Percentiles rank a stretch among this genome's conserved stretches.
These are phyloP conservation scores for Acrocephalus arundinaceus DNA, from an alignment of 2,113 vertebrate species.

Conservation along the genomic window DNA sequence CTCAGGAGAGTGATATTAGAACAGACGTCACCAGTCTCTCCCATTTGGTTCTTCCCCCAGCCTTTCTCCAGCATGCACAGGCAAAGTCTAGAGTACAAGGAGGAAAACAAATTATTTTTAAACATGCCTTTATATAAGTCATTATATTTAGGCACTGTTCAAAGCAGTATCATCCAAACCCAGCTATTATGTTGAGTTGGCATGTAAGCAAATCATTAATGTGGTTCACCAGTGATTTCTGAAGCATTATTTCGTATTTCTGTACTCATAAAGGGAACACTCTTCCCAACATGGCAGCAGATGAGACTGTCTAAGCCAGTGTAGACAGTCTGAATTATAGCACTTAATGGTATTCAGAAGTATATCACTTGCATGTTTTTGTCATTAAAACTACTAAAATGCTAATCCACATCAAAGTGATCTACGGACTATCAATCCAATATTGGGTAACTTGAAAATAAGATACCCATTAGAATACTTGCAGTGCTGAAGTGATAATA, in stretches of 20 bases:
- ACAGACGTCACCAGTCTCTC: background rate
- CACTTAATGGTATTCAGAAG: background rate
- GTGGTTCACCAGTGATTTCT: conserved; percentile 58
- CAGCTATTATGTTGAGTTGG: conserved; percentile 43
- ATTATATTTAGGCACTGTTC: conserved; percentile 44
- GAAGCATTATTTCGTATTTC: conserved; percentile 45
- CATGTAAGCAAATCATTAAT: conserved; percentile 45
- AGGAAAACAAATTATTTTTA: conserved; percentile 47
- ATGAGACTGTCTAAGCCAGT: conserved; percentile 8
- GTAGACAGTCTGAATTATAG: conserved; percentile 26
- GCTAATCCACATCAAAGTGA: conserved; percentile 7
- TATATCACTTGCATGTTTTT: conserved; percentile 21
- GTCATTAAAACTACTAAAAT: background rate
- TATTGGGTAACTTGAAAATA: background rate
- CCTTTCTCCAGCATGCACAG: background rate
- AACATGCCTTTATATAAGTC: conserved; percentile 5
- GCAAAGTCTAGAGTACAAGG: background rate
- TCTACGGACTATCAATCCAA: background rate
- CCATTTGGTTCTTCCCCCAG: background rate
- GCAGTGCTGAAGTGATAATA: background rate
- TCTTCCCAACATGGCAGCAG: background rate
- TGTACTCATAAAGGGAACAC: background rate
- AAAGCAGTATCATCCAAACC: conserved; percentile 42
- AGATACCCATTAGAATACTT: background rate
- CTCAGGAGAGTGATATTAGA: background rate